Base-by-base conservation (phyloP, 2,113 vertebrate species). In the Fregata magnificens region DNA sequence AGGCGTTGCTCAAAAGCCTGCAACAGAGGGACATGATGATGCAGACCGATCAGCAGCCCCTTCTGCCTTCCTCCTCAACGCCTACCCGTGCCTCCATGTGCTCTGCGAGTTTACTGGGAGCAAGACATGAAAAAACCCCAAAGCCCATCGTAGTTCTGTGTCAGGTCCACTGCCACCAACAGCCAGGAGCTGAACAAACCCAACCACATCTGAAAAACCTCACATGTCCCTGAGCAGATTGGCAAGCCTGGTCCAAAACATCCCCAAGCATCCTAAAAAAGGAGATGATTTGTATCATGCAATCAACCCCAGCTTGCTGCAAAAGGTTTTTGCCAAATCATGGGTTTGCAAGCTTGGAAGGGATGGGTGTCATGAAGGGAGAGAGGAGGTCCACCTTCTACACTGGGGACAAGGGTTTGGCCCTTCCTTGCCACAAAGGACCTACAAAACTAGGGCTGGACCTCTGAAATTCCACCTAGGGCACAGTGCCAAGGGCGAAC, bases 1-100 rank as follows among this genome's bases (percentile, higher is more conserved):
- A 99, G 16, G 99, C 99, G 4, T 98, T 99, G 97, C 36, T 99
- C 98, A 99, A 96, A 47, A 99, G 98, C 91, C 99, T 99, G 96
- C 8, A 66, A 45, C 29, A 90, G 59, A 71, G 28, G 6, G 31
- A 82, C 40, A 61, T 16, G 47, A 73, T 0, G 53, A 20, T 20
- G 56, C 1, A 8, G 9, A 44, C 5, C 0, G 1, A 58, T 42
- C 58, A 78, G 65, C 6, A 55, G 7, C 5, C 6, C 14, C 25
- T 79, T 45, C 21, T 59, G 44, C 59, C 61, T 11, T 81, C 22
- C 11, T 56, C 16, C 62, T 74, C 71, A 61, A 28, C 2, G 2
- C 7, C 38, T 2, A 22, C 26, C 19, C 28, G 36, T 2, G 11
- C 1, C 12, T 21, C 26, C 0, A 1, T 1, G 2, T 3, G 24